phyloP scores from a whole-genome alignment of 2,888 invertebrate genomes.

The Copidosoma aretas region DNA sequence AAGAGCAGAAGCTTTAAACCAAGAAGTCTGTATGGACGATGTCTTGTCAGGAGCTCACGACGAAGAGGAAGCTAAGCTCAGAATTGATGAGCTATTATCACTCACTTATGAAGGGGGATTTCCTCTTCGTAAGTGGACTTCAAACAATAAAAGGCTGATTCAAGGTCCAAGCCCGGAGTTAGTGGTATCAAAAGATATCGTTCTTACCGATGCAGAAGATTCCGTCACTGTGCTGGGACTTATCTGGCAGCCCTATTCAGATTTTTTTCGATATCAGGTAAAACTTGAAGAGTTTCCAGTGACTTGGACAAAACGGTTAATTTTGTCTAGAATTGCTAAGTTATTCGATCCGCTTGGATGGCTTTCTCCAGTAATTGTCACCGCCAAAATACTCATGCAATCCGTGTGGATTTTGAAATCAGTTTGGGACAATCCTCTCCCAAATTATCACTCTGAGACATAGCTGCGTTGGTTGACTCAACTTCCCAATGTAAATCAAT shows the following conservation, averaged over 20 bases:
- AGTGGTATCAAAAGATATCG: not conserved
- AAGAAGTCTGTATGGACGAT: too few species aligned
- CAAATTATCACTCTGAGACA: too few species aligned
- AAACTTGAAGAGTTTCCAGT: not conserved
- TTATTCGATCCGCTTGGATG: conserved; percentile 2
- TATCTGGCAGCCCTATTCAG: not conserved
- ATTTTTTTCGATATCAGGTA: not conserved
- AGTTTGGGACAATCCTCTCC: not conserved
- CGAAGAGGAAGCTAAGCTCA: not conserved
- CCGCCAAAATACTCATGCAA: not conserved
- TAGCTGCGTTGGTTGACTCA: not conserved
- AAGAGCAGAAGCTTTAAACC: not conserved
- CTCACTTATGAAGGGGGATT: not conserved
- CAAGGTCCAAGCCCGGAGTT: not conserved
- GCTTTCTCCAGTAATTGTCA: not conserved
- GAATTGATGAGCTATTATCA: not conserved
- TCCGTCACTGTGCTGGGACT: not conserved
- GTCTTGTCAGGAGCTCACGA: not conserved
- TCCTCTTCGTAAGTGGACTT: not conserved
- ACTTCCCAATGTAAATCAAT: not conserved
- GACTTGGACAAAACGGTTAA: not conserved
- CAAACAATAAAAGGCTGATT: not conserved
- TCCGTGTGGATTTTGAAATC: not conserved
- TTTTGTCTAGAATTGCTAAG: not conserved
- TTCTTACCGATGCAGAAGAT: not conserved